Evolutionary conservation across 1,140 invertebrate genomes (phyloP), one percentile per base, ranked within the genome.

Genomic region (Battus philenor): DNA sequence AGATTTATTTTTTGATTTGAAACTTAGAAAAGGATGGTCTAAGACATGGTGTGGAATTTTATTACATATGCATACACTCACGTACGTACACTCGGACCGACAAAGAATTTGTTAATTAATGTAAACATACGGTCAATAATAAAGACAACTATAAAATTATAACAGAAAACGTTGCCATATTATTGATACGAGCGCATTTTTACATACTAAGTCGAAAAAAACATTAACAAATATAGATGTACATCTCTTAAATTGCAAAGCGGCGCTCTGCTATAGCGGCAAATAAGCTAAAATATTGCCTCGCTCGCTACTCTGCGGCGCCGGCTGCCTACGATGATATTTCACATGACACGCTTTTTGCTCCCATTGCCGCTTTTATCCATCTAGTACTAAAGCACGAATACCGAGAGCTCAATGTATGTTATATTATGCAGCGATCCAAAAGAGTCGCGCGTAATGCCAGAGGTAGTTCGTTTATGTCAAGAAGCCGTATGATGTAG

Each of bases 341-440:
- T 64, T 57, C 61, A 64, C 50, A 54, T 48, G 38, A 56, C 46
- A 54, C 50, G 34, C 36, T 43, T 57, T 57, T 52, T 54, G 41
- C 43, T 38, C 38, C 49, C 39, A 38, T 51, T 48, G 44, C 48
- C 45, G 49, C 47, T 54, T 50, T 56, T 53, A 53, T 56, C 49
- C 24, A 27, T 38, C 26, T 4, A 26, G 0, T 5, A 7, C 10
- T 7, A 45, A 48, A 46, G 34, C 34, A 44, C 44, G 30, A 47
- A 26, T 16, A 48, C 45, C 12, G 15, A 39, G 47, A 50, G 32
- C 43, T 41, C 32, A 43, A 50, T 50, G 47, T 46, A 50, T 30
- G 46, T 47, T 44, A 44, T 43, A 54, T 50, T 43, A 36, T 18
- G 38, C 27, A 41, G 52, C 52, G 52, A 59, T 52, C n/a, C 38